Percentiles rank a stretch among this genome's conserved stretches.
Evolutionary conservation across 30 jellyfish, hydroid and myxozoan genomes (phyloP).

Genomic region (Catostylus mosaicus): DNA sequence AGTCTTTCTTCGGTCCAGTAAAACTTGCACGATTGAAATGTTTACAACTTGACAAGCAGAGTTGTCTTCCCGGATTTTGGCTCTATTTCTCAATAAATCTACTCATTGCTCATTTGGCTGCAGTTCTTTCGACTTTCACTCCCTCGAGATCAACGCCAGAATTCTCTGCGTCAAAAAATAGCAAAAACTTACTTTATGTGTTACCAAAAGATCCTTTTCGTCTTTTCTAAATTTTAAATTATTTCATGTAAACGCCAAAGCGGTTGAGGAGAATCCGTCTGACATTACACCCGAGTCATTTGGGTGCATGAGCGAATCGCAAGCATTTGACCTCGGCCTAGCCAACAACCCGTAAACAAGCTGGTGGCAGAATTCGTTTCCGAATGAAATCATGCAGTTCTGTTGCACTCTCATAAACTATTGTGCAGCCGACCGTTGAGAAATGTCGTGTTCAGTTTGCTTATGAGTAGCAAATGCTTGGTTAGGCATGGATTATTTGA

Average conservation of each 20-base stretch:
- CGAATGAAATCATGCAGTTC: slow-evolving; percentile 51
- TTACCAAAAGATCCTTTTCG: slow-evolving; percentile 10
- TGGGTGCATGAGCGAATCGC: slow-evolving; percentile 73
- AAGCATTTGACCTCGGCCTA: slow-evolving; percentile 72
- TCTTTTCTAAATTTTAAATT: slow-evolving; percentile 44
- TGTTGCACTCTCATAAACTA: slow-evolving; percentile 26
- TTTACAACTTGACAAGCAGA: no score
- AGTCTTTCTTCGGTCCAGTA: no score
- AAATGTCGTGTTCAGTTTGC: slow-evolving; percentile 18
- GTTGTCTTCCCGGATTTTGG: no score
- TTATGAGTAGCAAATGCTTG: slow-evolving; percentile 21
- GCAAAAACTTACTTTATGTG: slow-evolving; percentile 26
- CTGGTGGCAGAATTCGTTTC: slow-evolving; percentile 46
- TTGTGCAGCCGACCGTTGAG: slow-evolving; percentile 46
- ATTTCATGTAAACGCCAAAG: slow-evolving; percentile 34
- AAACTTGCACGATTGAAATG: no score
- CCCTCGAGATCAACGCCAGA: neutral
- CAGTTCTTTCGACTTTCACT: no score
- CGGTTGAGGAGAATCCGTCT: slow-evolving; percentile 52
- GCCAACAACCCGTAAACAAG: slow-evolving; percentile 56
- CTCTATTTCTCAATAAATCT: no score
- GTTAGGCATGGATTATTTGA: slow-evolving; percentile 10
- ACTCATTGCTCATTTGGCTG: no score
- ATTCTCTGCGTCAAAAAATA: no score
- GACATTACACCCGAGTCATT: slow-evolving; percentile 56